These are phyloP conservation scores for Macaria liturata DNA, from an alignment of 2,888 invertebrate species.

Conservation along the genomic window DNA sequence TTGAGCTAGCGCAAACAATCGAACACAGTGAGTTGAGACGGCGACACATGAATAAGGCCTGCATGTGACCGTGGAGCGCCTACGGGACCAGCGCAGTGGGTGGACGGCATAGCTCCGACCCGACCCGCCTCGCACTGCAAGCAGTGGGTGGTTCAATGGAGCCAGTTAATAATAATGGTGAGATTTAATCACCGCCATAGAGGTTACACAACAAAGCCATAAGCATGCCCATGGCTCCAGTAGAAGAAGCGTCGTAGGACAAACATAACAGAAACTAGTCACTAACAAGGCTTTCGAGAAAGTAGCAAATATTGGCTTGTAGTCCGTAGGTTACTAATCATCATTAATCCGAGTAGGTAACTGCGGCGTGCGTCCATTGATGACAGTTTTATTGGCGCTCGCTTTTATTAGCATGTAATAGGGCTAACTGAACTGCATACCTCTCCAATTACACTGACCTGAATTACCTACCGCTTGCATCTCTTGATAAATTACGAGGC, in stretches of 20 bases:
- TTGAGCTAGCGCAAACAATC: conserved; percentile 73
- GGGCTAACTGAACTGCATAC: conserved; percentile 23
- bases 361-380: conserved; percentile 32
- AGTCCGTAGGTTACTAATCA: conserved; percentile 64
- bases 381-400: conserved; percentile 32
- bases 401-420: conserved; percentile 28
- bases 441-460: conserved; percentile 27
- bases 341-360: conserved; percentile 48
- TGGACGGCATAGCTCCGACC: conserved; percentile 81
- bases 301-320: conserved; percentile 58
- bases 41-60: conserved; percentile 72
- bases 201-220: conserved; percentile 78
- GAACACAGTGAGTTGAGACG: conserved; percentile 72
- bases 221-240: conserved; percentile 72
- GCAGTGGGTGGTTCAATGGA: conserved; percentile 83
- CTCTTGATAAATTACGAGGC: conserved; percentile 7
- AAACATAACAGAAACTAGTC: conserved; percentile 59
- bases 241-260: conserved; percentile 50
- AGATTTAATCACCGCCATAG: conserved; percentile 81
- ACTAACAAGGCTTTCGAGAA: conserved; percentile 70
- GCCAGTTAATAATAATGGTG: conserved; percentile 83
- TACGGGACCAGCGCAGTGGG: conserved; percentile 81
- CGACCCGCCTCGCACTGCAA: conserved; percentile 77
- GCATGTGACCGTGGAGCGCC: conserved; percentile 81
- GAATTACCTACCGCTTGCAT: conserved; percentile 15